These are phyloP conservation scores for Spheniscus humboldti DNA, from an alignment of 2,797 vertebrate species.

Conservation along the genomic window DNA sequence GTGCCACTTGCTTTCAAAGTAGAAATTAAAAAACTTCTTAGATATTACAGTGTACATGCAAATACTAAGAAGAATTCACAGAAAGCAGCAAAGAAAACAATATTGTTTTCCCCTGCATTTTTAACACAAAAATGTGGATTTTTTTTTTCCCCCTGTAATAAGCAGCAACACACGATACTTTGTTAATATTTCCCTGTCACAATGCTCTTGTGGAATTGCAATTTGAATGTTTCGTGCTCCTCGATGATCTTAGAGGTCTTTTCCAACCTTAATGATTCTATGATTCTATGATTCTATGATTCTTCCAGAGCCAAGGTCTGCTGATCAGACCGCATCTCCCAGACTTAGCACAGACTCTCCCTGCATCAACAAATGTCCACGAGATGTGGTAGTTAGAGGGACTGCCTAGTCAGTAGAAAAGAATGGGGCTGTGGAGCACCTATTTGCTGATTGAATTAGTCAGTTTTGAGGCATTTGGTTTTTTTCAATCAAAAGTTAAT, in stretches of 20 bases:
- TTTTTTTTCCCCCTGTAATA: background rate
- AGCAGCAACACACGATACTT: background rate
- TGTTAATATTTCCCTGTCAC: background rate
- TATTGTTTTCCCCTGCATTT: background rate
- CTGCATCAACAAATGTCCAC: background rate
- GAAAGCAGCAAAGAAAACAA: background rate
- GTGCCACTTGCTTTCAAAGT: background rate
- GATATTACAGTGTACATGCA: background rate
- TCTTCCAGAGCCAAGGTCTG: background rate
- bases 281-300: too few relatives aligned
- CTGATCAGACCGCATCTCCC: background rate
- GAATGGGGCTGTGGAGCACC: background rate
- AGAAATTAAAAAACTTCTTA: background rate
- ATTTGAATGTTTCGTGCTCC: background rate
- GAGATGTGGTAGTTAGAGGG: background rate
- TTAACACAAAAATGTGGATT: background rate
- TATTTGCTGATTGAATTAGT: background rate
- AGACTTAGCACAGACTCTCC: background rate
- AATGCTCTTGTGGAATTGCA: background rate
- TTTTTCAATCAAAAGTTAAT: background rate
- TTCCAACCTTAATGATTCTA: too few relatives aligned
- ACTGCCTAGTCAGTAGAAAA: background rate
- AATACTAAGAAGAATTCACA: background rate
- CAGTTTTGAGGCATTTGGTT: background rate
- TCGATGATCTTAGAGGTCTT: background rate